phyloP scores from a whole-genome alignment of 2,797 vertebrate genomes.

The Acanthopagrus latus region DNA sequence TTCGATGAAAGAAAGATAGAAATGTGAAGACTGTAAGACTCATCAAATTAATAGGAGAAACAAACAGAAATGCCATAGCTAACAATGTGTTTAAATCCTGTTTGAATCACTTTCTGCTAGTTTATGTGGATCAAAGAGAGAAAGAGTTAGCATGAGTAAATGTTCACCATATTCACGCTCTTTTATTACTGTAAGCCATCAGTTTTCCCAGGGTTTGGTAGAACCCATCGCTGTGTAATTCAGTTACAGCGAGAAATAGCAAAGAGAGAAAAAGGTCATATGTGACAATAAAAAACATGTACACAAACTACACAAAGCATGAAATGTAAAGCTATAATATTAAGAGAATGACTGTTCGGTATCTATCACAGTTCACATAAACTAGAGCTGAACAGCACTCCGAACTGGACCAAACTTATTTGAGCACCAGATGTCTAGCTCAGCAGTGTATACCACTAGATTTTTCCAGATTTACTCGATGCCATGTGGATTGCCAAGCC shows the following conservation, averaged over 20 bases:
- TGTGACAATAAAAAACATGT: neutral
- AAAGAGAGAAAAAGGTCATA: neutral
- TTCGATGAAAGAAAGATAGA: no score
- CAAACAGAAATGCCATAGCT: no score
- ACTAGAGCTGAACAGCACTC: neutral
- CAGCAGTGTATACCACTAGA: neutral
- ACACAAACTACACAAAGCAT: slow-evolving; percentile 1
- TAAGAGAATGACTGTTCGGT: neutral
- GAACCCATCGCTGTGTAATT: neutral
- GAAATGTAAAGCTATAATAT: neutral
- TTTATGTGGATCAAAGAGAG: no score
- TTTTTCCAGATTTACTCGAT: neutral
- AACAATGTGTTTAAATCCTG: no score
- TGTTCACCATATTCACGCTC: neutral
- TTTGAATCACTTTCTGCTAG: no score
- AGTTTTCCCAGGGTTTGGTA: neutral
- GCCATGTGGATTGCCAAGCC: slow-evolving; percentile 3
- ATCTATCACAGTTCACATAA: neutral
- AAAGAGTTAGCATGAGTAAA: neutral
- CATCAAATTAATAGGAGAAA: no score
- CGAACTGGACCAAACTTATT: neutral
- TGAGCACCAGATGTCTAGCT: neutral
- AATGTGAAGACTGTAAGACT: no score
- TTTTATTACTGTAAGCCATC: neutral
- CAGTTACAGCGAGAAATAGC: neutral